Percentiles rank a stretch among this genome's conserved stretches.
These are phyloP conservation scores for Trematomus loennbergii DNA, from an alignment of 2,113 vertebrate genomes.

Conservation along the genomic window DNA sequence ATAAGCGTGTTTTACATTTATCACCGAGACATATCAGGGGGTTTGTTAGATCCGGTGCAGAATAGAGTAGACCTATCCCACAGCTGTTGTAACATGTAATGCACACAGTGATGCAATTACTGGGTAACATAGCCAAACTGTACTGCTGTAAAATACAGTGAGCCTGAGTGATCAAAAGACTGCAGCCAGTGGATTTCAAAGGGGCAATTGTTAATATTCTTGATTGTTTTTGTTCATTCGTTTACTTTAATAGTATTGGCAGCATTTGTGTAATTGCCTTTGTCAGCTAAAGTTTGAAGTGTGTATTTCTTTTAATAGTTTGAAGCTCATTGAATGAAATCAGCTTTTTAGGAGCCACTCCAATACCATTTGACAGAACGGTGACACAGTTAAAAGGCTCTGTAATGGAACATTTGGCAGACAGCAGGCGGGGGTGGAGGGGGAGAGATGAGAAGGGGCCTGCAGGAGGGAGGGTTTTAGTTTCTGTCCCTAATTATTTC, in stretches of 20 bases:
- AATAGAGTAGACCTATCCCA: neutral
- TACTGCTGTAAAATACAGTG: neutral
- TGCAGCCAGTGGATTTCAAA: neutral
- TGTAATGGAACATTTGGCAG: conserved; percentile 72
- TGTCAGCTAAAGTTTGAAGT: conserved; percentile 29
- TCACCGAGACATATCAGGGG: neutral
- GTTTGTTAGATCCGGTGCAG: neutral
- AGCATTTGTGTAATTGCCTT: conserved; percentile 14
- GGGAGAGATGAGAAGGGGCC: neutral
- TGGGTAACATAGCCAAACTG: neutral
- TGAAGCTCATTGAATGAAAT: conserved; percentile 36
- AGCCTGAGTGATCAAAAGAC: neutral
- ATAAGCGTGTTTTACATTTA: neutral
- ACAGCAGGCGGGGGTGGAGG: conserved; percentile 19
- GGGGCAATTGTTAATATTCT: neutral
- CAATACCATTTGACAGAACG: conserved; percentile 60
- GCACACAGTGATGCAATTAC: neutral
- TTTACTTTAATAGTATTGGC: neutral
- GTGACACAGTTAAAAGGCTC: conserved; percentile 49
- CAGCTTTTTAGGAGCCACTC: conserved; percentile 63
- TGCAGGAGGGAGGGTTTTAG: neutral
- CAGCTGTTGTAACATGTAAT: neutral
- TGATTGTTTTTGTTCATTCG: neutral
- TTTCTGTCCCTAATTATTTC: conserved; percentile 57
- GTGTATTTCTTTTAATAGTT: conserved; percentile 34